Percentiles rank a stretch among this genome's conserved stretches.
phyloP scores from a whole-genome alignment of 1,140 invertebrate species.

The Drosophila lowei region DNA sequence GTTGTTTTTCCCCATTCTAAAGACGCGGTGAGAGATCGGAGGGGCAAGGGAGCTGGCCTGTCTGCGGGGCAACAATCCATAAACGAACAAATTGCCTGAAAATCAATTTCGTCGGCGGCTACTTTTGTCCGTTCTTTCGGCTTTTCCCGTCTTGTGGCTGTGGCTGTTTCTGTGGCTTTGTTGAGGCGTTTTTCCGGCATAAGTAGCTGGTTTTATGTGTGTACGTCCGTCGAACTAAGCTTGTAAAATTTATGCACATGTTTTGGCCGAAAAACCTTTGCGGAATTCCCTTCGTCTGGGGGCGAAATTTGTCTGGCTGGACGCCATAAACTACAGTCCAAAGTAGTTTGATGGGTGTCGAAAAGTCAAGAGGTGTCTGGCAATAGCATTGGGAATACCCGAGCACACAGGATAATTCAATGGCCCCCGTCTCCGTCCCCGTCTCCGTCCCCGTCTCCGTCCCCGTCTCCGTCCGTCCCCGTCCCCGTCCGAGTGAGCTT shows the following conservation, averaged over 20 bases:
- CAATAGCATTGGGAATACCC: not conserved
- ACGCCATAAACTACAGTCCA: conserved; percentile 47
- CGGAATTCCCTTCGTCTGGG: not conserved
- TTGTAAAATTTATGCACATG: conserved; percentile 60
- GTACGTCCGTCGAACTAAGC: conserved; percentile 26
- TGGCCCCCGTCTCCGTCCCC: too few relatives aligned
- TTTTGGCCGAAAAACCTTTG: conserved; percentile 23
- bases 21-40: not conserved
- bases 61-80: conserved; percentile 53
- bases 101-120: conserved; percentile 60
- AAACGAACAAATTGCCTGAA: conserved; percentile 69
- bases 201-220: conserved; percentile 41
- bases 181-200: conserved; percentile 40
- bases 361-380: conserved; percentile 47
- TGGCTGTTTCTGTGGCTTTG: conserved; percentile 41
- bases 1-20: conserved; percentile 24
- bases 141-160: conserved; percentile 19
- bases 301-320: conserved; percentile 39
- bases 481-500: too few relatives aligned
- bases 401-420: not conserved
- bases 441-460: too few relatives aligned
- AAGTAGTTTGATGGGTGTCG: conserved; percentile 38
- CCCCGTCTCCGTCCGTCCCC: too few relatives aligned
- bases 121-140: conserved; percentile 54
- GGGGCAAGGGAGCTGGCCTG: not conserved